Evolutionary conservation across 2,113 vertebrate species (phyloP).

Genomic region (Cygnus buccinator): DNA sequence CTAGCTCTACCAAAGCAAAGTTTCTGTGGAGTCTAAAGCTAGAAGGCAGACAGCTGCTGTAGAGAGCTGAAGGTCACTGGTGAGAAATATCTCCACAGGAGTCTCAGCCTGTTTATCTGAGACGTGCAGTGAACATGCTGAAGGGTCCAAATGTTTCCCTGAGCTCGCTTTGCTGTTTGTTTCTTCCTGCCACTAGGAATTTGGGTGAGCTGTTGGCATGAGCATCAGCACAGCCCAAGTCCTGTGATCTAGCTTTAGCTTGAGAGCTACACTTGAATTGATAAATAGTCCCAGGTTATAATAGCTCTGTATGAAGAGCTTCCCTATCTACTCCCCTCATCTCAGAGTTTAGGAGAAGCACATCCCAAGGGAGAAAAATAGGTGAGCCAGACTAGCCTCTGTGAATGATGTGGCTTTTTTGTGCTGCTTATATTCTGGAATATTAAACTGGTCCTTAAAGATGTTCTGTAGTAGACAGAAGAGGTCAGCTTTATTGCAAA

Average conservation of each 20-base stretch:
- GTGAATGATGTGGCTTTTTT: not conserved
- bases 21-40: not conserved
- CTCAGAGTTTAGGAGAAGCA: not conserved
- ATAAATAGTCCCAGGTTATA: not conserved
- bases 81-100: not conserved
- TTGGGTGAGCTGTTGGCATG: not conserved
- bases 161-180: not conserved
- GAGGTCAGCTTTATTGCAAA: not conserved
- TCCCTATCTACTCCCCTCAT: not conserved
- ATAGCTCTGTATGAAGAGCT: not conserved
- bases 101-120: not conserved
- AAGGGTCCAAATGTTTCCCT: not conserved
- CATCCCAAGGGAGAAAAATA: not conserved
- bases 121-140: not conserved
- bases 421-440: not conserved
- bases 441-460: not conserved
- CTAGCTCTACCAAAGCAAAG: not conserved
- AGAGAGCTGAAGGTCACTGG: not conserved
- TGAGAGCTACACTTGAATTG: not conserved
- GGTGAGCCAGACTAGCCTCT: not conserved
- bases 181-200: not conserved
- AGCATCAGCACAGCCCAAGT: not conserved
- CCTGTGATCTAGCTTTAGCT: not conserved
- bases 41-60: not conserved
- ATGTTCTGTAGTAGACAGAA: not conserved